phyloP scores from a whole-genome alignment of 2,888 invertebrate genomes.

The Dolomedes plantarius region DNA sequence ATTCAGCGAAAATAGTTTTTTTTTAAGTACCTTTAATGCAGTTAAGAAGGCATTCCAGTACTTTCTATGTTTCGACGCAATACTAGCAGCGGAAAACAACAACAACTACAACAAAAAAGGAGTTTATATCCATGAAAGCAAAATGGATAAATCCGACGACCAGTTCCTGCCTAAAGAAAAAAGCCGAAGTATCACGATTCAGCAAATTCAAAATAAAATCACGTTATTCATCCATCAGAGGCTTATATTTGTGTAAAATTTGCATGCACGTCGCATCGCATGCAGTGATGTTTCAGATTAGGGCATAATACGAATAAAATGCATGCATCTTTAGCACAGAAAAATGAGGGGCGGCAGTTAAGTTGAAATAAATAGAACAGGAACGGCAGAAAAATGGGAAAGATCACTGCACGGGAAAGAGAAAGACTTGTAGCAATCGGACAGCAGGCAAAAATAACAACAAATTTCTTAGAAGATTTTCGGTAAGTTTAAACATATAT shows the following conservation, averaged over 20 bases:
- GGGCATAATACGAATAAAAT: not conserved
- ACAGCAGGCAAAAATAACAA: too few relatives aligned
- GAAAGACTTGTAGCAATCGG: not conserved
- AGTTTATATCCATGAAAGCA: too few relatives aligned
- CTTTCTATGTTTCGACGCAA: too few relatives aligned
- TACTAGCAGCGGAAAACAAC: too few relatives aligned
- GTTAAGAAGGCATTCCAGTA: too few relatives aligned
- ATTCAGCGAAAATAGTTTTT: too few relatives aligned
- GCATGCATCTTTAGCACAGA: not conserved
- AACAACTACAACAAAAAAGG: too few relatives aligned
- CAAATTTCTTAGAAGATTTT: too few relatives aligned
- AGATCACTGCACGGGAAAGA: not conserved
- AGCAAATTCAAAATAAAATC: conserved; percentile 9
- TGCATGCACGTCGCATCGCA: not conserved
- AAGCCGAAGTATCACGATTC: not conserved
- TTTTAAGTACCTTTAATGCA: too few relatives aligned
- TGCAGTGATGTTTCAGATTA: not conserved
- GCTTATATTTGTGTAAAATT: conserved; percentile 12
- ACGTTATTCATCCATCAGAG: conserved; percentile 6
- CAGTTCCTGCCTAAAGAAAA: too few relatives aligned
- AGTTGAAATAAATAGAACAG: conserved; percentile 12
- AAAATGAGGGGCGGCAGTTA: not conserved
- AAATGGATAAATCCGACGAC: too few relatives aligned
- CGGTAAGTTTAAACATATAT: too few relatives aligned
- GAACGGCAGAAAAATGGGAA: not conserved